Evolutionary conservation across 1,140 invertebrate species (phyloP), one percentile per base, ranked within the genome.

Genomic region (Ceratosolen fusciceps): DNA sequence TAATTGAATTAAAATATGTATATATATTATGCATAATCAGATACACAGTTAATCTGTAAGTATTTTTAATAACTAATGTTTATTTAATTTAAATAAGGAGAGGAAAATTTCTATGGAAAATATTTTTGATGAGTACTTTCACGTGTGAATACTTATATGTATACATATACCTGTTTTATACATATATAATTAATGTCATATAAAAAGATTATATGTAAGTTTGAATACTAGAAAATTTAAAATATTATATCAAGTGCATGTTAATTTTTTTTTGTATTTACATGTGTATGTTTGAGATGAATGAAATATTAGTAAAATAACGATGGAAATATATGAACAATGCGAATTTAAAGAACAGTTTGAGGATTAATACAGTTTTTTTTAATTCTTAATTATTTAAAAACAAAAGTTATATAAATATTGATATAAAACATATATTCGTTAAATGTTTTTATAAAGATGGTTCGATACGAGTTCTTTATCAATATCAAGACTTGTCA

Each of bases 161-260:
- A 83, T 80, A 83, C 80, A 67, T 80, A 79, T 81, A 81, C 83
- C 79, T 83, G 82, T 26, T 83, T 82, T 85, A 84, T 84, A 83
- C 81, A 83, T 84, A 83, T 81, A 80, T 85, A 83, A 84, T 85
- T 87, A 87, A 88, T 85, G 85, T 88, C 86, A 86, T 87, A 87
- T 85, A 86, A 84, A 85, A 88, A 87, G 85, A 88, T 88, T 84
- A 86, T 87, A 88, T 88, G 86, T 87, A 87, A 87, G 87, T 88
- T 88, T 86, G 87, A 88, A 88, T 87, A 87, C 87, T 86, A 83
- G 85, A 88, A 87, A 88, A 88, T 88, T 88, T 88, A 87, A 87
- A 87, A 88, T 87, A 88, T n/a, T 88, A 88, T 87, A 87, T 86
- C 80, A 84, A 83, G 80, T 86, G 83, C 86, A 83, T 54, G 72